Evolutionary conservation across 1,140 invertebrate species (phyloP).

Genomic region (Teleogryllus occipitalis): DNA sequence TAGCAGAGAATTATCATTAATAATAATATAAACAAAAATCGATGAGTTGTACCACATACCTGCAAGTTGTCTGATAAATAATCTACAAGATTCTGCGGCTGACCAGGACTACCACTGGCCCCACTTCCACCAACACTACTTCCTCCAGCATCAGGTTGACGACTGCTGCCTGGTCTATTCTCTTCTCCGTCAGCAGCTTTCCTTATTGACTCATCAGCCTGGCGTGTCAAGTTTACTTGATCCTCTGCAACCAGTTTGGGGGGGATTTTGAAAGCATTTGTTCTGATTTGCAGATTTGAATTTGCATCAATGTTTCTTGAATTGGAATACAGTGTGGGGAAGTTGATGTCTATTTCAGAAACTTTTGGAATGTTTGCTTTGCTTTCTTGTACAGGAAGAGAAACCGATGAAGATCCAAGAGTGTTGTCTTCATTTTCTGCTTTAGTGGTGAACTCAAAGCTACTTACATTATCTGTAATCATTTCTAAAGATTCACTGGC

Average conservation of each 20-base stretch:
- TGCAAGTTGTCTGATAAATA: constrained; percentile 47
- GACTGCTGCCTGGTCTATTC: neutral
- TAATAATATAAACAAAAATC: too few species aligned
- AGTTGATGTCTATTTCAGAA: neutral
- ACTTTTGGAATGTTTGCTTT: neutral
- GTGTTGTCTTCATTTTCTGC: neutral
- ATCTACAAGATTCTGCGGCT: constrained; percentile 35
- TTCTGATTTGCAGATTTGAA: neutral
- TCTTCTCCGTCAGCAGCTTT: neutral
- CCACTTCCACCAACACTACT: neutral
- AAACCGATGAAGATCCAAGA: neutral
- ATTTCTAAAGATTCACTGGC: neutral
- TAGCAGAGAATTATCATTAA: too few species aligned
- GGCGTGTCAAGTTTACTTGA: neutral
- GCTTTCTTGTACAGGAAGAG: neutral
- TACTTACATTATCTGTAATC: neutral
- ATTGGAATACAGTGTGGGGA: neutral
- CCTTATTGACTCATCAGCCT: neutral
- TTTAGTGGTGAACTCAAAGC: neutral
- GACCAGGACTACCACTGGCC: constrained; percentile 22
- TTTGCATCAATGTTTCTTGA: neutral
- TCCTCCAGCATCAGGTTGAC: neutral
- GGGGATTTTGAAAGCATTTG: neutral
- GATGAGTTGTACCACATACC: constrained; percentile 29
- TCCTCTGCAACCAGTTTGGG: neutral